phyloP scores from a whole-genome alignment of 2,113 vertebrate genomes.

The Piaya cayana region DNA sequence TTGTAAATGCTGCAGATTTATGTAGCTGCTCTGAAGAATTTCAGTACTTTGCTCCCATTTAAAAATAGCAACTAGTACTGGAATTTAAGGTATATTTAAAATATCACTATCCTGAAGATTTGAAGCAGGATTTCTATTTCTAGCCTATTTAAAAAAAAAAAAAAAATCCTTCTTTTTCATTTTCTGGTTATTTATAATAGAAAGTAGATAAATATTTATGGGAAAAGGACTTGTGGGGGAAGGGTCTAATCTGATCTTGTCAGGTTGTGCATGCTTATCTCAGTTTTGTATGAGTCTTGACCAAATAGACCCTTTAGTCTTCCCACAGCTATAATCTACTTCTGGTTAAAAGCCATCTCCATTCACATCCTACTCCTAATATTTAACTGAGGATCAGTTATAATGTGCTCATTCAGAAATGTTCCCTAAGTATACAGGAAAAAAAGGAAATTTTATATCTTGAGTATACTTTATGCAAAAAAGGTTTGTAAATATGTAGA shows the following conservation, averaged over 20 bases:
- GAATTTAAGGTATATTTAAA: conserved; percentile 25
- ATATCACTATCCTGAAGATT: neutral
- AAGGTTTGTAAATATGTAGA: neutral
- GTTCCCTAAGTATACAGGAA: neutral
- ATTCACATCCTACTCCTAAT: conserved; percentile 54
- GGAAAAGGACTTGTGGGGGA: conserved; percentile 49
- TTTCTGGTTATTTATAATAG: conserved; percentile 55
- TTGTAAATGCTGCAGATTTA: neutral
- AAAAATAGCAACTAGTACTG: conserved; percentile 7
- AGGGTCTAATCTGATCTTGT: conserved; percentile 67
- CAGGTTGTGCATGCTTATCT: conserved; percentile 66
- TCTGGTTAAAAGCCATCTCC: conserved; percentile 64
- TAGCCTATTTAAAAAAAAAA: neutral
- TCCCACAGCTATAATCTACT: conserved; percentile 53
- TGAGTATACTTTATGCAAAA: neutral
- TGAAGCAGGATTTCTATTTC: conserved; percentile 25
- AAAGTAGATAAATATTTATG: conserved; percentile 66
- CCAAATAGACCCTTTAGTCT: conserved; percentile 63
- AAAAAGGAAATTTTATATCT: neutral
- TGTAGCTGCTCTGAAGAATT: neutral
- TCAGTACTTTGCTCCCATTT: conserved; percentile 16
- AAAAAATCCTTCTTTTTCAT: conserved; percentile 12
- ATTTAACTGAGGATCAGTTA: conserved; percentile 47
- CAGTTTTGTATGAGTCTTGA: conserved; percentile 64
- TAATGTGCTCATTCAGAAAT: conserved; percentile 51